Evolutionary conservation across 2,797 vertebrate genomes (phyloP), one percentile per base, ranked within the genome.

Genomic region (Artibeus lituratus): DNA sequence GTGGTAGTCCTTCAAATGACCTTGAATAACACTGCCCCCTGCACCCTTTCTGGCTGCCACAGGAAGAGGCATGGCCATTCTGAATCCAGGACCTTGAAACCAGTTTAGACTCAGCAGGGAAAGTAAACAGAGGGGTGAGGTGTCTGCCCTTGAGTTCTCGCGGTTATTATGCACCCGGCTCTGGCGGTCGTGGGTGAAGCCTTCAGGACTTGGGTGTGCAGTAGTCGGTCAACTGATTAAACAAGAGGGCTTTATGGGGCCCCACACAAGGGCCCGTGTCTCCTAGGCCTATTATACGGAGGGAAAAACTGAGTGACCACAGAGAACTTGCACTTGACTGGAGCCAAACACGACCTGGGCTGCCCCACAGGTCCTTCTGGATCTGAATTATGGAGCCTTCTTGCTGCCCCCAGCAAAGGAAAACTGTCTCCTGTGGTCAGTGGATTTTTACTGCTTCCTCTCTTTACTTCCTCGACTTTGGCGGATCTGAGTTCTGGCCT

Each of bases 21-120:
- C 95, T 97, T 55, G 93, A 96, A 65, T 95, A 90, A 80, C 93
- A 87, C 93, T 74, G 89, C 44, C 67, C 81, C 87, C 57, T 84
- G 69, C 70, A 51, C 91, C 76, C 49, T 77, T 39, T 59, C 93
- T 69, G 92, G 78, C 87, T 1, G 53, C 92, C 35, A 2, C 57
- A n/a, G 59, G 82, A 94, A 88, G 82, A 95, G 94, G 72, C 74
- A 22, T 77, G 81, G n/a, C 72, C 72, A 39, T 74, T 49, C 49
- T 9, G 95, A 94, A 59, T 78, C 74, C 32, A 80, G 82, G 87
- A 67, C 81, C 85, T 95, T 73, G 53, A 78, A 85, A 67, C 86
- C 91, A n/a, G 84, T 91, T 95, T 59, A 81, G 69, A 85, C 65
- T 84, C 67, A 51, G 91, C 92, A 94, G 95, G 93, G 94, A 96